Conservation (phyloP, 2,888 invertebrate species). For the Sarcophaga carnaria region DNA sequence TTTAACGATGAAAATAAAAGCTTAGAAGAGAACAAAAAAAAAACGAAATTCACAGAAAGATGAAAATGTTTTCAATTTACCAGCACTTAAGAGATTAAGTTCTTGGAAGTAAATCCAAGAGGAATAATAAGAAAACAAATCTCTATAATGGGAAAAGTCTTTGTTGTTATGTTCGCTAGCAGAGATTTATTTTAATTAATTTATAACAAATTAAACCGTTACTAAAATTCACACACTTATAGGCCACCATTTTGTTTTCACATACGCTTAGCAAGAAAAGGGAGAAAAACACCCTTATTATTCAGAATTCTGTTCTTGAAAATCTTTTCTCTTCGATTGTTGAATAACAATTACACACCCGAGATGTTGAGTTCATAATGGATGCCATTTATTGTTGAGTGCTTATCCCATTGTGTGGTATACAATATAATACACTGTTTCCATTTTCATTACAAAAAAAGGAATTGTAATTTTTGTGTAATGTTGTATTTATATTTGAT, state of each 20-base stretch:
- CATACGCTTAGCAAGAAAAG: background rate
- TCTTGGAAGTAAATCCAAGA: background rate
- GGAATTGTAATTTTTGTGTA: too few relatives aligned
- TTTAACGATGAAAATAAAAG: background rate
- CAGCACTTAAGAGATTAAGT: conserved; percentile 40
- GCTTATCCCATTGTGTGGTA: background rate
- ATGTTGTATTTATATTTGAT: too few relatives aligned
- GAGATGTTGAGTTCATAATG: background rate
- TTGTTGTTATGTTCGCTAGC: background rate
- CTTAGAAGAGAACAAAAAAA: background rate
- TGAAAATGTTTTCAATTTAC: background rate
- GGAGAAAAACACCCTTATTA: background rate
- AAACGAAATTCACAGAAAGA: background rate
- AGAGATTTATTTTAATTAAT: conserved; percentile 31
- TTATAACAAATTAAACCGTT: conserved; percentile 22
- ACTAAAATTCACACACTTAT: background rate
- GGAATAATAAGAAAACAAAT: conserved; percentile 6
- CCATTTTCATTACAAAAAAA: background rate
- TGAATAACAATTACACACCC: background rate
- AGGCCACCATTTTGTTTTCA: conserved; percentile 36
- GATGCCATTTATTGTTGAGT: background rate
- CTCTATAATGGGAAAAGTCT: background rate
- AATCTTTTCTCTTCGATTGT: background rate
- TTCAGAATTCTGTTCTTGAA: background rate
- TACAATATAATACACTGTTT: background rate